Percentiles rank a stretch among this genome's conserved stretches.
Evolutionary conservation across 2,888 invertebrate species (phyloP).

Genomic region (Sarcophaga carnaria): DNA sequence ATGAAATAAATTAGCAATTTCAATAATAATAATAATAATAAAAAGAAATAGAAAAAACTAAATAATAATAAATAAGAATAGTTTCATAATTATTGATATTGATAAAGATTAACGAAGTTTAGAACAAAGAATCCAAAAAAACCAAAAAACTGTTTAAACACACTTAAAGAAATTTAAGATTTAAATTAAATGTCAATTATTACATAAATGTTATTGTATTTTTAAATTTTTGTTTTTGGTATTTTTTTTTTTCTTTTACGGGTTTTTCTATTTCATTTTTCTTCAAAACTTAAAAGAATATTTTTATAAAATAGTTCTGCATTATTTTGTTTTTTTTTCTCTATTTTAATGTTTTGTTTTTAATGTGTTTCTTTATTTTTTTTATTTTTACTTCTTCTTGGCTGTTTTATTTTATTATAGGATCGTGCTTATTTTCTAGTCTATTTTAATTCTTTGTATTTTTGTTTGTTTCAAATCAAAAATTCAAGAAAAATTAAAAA

Average conservation of each 20-base stretch:
- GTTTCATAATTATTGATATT: conserved; percentile 4
- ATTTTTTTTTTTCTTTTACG: neutral
- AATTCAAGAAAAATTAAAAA: conserved; percentile 28
- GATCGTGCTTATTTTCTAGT: conserved; percentile 54
- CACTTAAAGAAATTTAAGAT: conserved; percentile 7
- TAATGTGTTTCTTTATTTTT: conserved; percentile 48
- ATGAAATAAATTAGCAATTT: too few species aligned
- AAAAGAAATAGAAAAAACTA: conserved; percentile 22
- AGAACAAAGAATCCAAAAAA: conserved; percentile 27
- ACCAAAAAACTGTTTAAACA: conserved; percentile 49
- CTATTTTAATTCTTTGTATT: conserved; percentile 47
- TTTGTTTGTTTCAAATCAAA: conserved; percentile 46
- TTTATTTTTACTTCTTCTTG: conserved; percentile 31
- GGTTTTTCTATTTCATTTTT: too few species aligned
- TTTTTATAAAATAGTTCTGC: conserved; percentile 9
- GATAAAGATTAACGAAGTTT: conserved; percentile 1
- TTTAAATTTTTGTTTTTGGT: neutral
- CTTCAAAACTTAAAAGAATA: neutral
- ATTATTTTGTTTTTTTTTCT: neutral
- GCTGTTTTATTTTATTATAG: conserved; percentile 16
- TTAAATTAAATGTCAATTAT: conserved; percentile 30
- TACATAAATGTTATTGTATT: conserved; percentile 53
- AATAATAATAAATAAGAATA: conserved; percentile 7
- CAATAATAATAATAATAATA: too few species aligned
- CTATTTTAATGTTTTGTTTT: conserved; percentile 16